phyloP scores from a whole-genome alignment of 2,797 vertebrate genomes.

The Muraenolepis orangiensis region DNA sequence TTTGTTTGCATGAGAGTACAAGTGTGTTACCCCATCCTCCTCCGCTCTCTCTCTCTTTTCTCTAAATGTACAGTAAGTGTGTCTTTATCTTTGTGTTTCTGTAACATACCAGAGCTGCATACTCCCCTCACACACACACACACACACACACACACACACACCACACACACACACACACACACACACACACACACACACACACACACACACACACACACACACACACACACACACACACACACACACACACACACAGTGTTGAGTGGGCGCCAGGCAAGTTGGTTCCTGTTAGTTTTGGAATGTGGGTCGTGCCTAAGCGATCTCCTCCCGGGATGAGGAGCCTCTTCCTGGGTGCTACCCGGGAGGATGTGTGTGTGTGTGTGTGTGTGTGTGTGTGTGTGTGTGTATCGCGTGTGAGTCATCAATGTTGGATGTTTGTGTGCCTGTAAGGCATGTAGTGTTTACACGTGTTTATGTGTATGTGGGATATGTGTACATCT shows the following conservation, averaged over 20 bases:
- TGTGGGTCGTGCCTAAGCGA: not conserved
- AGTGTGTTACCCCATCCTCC: not conserved
- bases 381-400: not conserved
- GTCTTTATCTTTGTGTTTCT: not conserved
- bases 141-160: not conserved
- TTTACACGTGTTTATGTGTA: not conserved
- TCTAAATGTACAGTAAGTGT: not conserved
- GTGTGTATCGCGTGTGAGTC: constrained; percentile 7
- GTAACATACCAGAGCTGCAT: not conserved
- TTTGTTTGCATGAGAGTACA: not conserved
- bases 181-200: no score
- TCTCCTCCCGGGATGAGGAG: not conserved
- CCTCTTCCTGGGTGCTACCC: not conserved
- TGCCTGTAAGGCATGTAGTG: constrained; percentile 13
- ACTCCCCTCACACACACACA: not conserved
- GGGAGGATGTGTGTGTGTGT: not conserved
- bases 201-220: not conserved
- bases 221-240: not conserved
- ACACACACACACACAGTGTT: not conserved
- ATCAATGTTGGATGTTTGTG: not conserved
- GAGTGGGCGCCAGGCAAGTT: not conserved
- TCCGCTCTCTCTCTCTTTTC: not conserved
- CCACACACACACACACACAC: no score
- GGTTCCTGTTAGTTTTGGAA: not conserved
- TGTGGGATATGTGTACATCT: not conserved